Base-by-base conservation (phyloP, 2,113 vertebrate genomes). In the Porphyrio hochstetteri region DNA sequence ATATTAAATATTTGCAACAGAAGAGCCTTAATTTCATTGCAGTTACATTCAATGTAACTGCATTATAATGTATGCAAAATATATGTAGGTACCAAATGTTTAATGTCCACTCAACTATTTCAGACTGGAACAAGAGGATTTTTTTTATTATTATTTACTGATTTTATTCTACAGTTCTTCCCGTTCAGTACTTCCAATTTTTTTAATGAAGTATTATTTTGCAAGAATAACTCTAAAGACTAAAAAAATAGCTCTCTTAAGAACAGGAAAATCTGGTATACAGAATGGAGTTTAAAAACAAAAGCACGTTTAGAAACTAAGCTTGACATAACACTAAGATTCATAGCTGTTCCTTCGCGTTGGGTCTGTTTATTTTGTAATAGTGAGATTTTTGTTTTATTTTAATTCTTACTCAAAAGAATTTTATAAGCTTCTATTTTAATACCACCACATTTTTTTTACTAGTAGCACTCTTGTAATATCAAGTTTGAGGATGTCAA, bases 401-500 rank as follows among this genome's bases (percentile, higher is more conserved):
- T 16, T 65, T 36, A 2, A 14, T 23, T 36, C 15, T 46, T 86
- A 7, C 56, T 17, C 16, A 55, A 42, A 15, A 59, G 0, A 71
- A 16, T 56, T 81, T 60, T 29, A 0, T 19, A 56, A 56, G 8
- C 19, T 72, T 24, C 8, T 80, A 19, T 14, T 83, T 75, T 42
- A 71, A 67, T 38, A 56, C 3, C 35, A 68, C 12, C 4, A 3
- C 4, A 16, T 35, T 71, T 78, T 82, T 82, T 77, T 52, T 23
- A 33, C 36, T 29, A 52, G 15, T 14, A 64, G 40, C 11, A 55
- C 27, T 48, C 35, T 29, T 46, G 11, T 17, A 89, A 64, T 3
- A 21, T 71, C 46, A 71, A 71, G 31, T 48, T 1, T 36, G 10
- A 89, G 28, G 0, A 0, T 5, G 19, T 52, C 46, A 56, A 17